phyloP scores from a whole-genome alignment of 53 echinoderm and acorn worm species.

The Holothuria leucospilota region DNA sequence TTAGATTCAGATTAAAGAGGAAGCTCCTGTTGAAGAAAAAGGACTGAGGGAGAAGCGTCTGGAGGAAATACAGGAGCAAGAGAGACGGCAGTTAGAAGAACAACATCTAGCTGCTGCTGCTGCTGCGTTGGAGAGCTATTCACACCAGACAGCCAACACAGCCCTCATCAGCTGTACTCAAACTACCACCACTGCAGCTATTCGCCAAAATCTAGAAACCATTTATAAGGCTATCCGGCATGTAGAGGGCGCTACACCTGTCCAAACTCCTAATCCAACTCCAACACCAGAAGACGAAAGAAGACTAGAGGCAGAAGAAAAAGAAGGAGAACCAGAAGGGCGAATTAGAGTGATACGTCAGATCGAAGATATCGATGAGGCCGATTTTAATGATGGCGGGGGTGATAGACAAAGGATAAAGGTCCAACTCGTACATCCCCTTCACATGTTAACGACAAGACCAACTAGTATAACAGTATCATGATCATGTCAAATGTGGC shows the following conservation, averaged over 20 bases:
- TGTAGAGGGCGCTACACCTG: slow-evolving; percentile 92
- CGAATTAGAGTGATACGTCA: slow-evolving; percentile 53
- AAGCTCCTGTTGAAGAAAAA: background rate
- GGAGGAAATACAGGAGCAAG: slow-evolving; percentile 29
- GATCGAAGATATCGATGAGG: slow-evolving; percentile 15
- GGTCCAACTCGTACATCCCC: slow-evolving; percentile 92
- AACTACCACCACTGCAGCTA: slow-evolving; percentile 81
- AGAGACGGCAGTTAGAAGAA: slow-evolving; percentile 41
- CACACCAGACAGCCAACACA: slow-evolving; percentile 30
- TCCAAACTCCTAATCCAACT: slow-evolving; percentile 94
- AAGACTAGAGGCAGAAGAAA: slow-evolving; percentile 75
- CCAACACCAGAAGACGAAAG: slow-evolving; percentile 95
- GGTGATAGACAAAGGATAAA: slow-evolving; percentile 67
- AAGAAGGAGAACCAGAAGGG: slow-evolving; percentile 29
- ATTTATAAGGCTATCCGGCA: slow-evolving; percentile 97
- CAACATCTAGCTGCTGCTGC: slow-evolving; percentile 34
- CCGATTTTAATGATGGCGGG: background rate
- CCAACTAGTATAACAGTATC: slow-evolving; percentile 94
- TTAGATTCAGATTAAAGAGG: slow-evolving; percentile 27
- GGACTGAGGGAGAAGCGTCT: slow-evolving; percentile 12
- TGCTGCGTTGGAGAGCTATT: slow-evolving; percentile 6
- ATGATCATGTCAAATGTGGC: slow-evolving; percentile 47
- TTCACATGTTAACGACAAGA: slow-evolving; percentile 87
- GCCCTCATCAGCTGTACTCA: slow-evolving; percentile 66
- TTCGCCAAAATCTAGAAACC: slow-evolving; percentile 93